Evolutionary conservation across 2,113 vertebrate genomes (phyloP), one percentile per base, ranked within the genome.

Genomic region (Podarcis muralis): DNA sequence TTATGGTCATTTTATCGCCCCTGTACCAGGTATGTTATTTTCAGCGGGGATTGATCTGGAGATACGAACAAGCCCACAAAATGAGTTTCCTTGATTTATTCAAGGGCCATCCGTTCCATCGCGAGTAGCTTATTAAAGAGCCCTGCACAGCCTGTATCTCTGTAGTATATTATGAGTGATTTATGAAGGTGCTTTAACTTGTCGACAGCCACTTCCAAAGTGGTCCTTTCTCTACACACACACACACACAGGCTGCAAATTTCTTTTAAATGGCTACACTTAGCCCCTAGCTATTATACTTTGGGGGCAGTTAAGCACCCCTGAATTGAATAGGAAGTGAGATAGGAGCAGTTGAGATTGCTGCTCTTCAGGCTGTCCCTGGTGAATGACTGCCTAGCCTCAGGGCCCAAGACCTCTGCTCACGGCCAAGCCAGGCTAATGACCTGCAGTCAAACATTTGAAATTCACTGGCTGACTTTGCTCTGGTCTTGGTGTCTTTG

Each of bases 181-280:
- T 94, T 94, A 95, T 95, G 93, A 92, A 94, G 91, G 91, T 90
- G 94, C 90, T 94, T 89, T 91, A 89, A 76, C 93, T 93, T 95
- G 93, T 95, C 95, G 93, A 91, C 94, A 95, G 90, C 92, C 90
- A 92, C 94, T 95, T 93, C 86, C 91, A 94, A 89, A 90, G 59
- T 25, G 65, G 87, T 91, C 91, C 48, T 53, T 53, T 53, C 48
- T 53, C 48, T 12, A 53, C 48, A 59, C 48, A 48, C 48, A 48
- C 48, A 48, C 48, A 11, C 48, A 59, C 48, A 53, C 48, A 53
- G 66, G 91, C 94, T 81, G 81, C 86, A 86, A 81, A 94, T 95
- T 88, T 95, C 94, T 87, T 53, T 92, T 95, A 93, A 95, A 94
- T 53, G 90, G 81, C 81, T 43, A 76, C 87, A 72, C 89, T 86